Base-by-base conservation (phyloP, 2,113 vertebrate species). In the Lophura nycthemera region DNA sequence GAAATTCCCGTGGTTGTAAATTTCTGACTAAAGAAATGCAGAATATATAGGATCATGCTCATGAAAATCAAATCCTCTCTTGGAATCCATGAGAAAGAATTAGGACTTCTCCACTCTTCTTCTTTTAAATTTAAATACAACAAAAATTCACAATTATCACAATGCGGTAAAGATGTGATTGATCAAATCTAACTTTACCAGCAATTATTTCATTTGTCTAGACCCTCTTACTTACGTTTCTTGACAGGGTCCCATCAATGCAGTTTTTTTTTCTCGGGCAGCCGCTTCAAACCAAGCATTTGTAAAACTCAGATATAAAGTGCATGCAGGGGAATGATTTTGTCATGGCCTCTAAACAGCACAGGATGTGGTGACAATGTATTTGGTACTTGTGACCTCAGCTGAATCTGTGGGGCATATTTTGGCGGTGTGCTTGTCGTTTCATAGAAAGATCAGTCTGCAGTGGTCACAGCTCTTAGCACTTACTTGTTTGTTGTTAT, bases 241-340 rank as follows among this genome's bases (percentile, higher is more conserved):
- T 15, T 9, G 4, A 9, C 19, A 64, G 57, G 4, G 19, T 72
- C 14, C n/a, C 2, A 0, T 36, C 45, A 18, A 4, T 0, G 3
- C 30, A 45, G 24, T 61, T 92, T 85, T 94, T 61, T 66, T 32
- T 57, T 38, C 16, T 34, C 70, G 78, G 64, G 70, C 38, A 38
- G 25, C 54, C 6, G 8, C 36, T 57, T 74, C 30, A 73, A 61
- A 16, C 56, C 9, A 50, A 83, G 25, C 16, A 11, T 83, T 63
- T 69, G 16, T 45, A 73, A 67, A 74, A 72, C 7, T 32, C 32
- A 30, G 32, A 61, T 90, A 76, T 86, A 30, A 73, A 65, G 38
- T 5, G 14, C 66, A n/a, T 2, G 2, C 38, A 61, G 83, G 57
- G 65, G 89, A 73, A 17, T 32, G 1, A n/a, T 66, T 94, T 32